Base-by-base conservation (phyloP, 2,888 invertebrate genomes). In the Coelopa pilipes region DNA sequence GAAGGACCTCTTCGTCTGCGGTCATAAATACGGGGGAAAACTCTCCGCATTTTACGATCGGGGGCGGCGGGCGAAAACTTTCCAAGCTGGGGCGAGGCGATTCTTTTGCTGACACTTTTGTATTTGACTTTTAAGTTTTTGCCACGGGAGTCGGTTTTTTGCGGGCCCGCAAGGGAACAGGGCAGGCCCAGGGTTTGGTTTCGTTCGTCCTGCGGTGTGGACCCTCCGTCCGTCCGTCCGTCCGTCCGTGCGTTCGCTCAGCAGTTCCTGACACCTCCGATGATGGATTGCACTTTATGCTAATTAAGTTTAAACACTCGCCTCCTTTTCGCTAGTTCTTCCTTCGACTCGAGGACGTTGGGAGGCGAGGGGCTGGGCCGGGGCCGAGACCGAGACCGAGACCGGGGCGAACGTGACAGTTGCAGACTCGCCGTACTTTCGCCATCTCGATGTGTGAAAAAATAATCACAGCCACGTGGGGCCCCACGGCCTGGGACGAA, bases 261-360 rank as follows among this genome's bases (percentile, higher is more conserved):
- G 83, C 85, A 84, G 84, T 85, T 85, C 85, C 83, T 85, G 85
- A 85, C 84, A 85, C 82, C 85, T 85, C 83, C 59, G 80, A 85
- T 85, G 84, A 85, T 85, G 84, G 85, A 85, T 85, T 83, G 83
- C 82, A 82, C 78, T 83, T 82, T 84, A 83, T 84, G 80, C 78
- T 81, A 79, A 83, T 81, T 83, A 80, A 81, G 81, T 81, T 84
- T 79, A 79, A 81, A 78, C 78, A 82, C 78, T 34, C 34, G 63
- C 34, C 24, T 24, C 3, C 21, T 60, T 13, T 24, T 63, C 45
- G 12, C 63, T 24, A 11, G 34, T 34, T 34, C 34, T 7, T 34
- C 34, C 34, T n/a, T n/a, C n/a, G n/a, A n/a, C n/a, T n/a, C n/a
- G n/a, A n/a, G n/a, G 34, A 34, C 7, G 2, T 34, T 34, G 4